Percentiles rank a stretch among this genome's conserved stretches.
phyloP scores from a whole-genome alignment of 2,113 vertebrate species.

The Chauna torquata region DNA sequence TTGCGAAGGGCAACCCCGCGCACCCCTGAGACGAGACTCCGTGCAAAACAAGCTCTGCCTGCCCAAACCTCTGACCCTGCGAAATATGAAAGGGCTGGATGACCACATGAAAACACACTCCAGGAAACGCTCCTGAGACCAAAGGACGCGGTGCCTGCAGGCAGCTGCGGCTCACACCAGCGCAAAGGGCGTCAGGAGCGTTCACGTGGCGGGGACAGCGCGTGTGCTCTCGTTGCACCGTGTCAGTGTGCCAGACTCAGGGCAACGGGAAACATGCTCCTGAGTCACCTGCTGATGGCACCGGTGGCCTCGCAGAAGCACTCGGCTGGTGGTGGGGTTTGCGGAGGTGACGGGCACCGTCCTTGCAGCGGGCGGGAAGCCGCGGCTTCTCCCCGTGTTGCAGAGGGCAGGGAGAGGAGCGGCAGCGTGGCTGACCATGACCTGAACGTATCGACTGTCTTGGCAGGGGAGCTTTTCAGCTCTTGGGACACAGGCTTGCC shows the following conservation, averaged over 20 bases:
- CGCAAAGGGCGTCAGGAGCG: not conserved
- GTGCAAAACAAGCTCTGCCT: slow-evolving; percentile 6
- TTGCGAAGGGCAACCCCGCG: not conserved
- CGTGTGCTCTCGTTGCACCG: not conserved
- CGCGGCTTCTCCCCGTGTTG: not conserved
- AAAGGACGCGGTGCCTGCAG: not conserved
- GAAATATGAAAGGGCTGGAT: not conserved
- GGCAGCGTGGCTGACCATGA: not conserved
- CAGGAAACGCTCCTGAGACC: not conserved
- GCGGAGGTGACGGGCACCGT: not conserved
- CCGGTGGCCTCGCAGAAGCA: not conserved
- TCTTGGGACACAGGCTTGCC: not conserved
- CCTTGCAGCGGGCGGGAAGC: not conserved
- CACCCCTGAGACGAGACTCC: not conserved
- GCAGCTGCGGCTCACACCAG: not conserved
- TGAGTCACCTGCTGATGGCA: not conserved
- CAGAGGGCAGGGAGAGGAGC: not conserved
- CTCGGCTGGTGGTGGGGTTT: fast-evolving
- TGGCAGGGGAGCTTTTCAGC: not conserved
- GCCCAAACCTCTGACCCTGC: not conserved
- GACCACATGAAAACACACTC: slow-evolving; percentile 26
- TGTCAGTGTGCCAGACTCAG: not conserved
- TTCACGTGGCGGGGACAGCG: not conserved
- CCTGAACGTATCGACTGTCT: not conserved
- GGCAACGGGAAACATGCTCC: not conserved